Evolutionary conservation across 2,888 invertebrate species (phyloP), one percentile per base, ranked within the genome.

Genomic region (Trachelus stipa): DNA sequence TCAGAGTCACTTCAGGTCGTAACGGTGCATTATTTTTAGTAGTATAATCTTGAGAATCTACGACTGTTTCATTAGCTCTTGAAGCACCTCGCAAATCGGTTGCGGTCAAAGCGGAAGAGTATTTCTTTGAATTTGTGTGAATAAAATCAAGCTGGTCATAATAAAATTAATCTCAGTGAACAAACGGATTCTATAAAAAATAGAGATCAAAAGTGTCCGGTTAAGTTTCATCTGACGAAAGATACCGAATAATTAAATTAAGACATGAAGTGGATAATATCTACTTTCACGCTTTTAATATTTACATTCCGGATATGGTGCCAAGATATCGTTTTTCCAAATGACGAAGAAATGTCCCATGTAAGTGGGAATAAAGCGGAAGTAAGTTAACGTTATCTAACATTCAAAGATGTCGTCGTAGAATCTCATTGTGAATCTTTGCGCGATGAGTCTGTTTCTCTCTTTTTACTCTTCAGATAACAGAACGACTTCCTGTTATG

Each of bases 401-500:
- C 12, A 73, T 3, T 73, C 33, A 23, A 40, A 23, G 3, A 33
- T 2, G 2, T 56, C 30, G 23, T 23, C n/a, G 68, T 31, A 35
- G 3, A 0, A 74, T 74, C 35, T 3, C 34, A 35, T 74, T 35
- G 23, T 9, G 15, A 56, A 56, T 56, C 9, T 23, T 56, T 56
- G 9, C 9, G 2, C 23, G 40, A 40, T 40, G 15, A 23, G 40
- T 23, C 23, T 15, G 9, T 56, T 9, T 56, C 9, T 71, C 30
- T 76, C 34, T 35, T 35, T 23, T 73, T 76, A 4, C 75, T 11
- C 69, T 80, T 56, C 35, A 90, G 90, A 80, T 88, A 74, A 86
- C 85, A 9, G 87, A 88, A n/a, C 86, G 87, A 30, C 82, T 87
- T 73, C 95, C 95, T 12, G 90, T 95, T 1, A 94, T 90, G 81